Conservation (phyloP, 2,888 invertebrate genomes). For the Cryptocheilus praepositus region DNA sequence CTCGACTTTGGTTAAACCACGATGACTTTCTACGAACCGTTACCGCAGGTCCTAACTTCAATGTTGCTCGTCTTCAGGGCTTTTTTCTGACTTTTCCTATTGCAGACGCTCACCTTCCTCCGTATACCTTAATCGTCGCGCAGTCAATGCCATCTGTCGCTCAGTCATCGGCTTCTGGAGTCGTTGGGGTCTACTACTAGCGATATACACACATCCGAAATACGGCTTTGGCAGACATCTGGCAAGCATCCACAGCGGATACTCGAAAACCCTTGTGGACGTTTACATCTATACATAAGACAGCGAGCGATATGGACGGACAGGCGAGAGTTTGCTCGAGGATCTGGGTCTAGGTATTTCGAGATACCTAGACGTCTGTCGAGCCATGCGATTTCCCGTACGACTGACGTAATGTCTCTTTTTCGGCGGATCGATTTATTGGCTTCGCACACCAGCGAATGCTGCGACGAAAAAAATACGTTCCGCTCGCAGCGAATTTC, state of each 20-base stretch:
- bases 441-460: conserved; percentile 12
- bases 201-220: conserved; percentile 41
- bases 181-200: conserved; percentile 31
- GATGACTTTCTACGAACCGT: too few relatives aligned
- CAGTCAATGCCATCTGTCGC: conserved; percentile 53
- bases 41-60: too few relatives aligned
- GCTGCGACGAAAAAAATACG: conserved; percentile 19
- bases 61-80: neutral
- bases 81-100: conserved; percentile 2
- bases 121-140: conserved; percentile 21
- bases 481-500: conserved; percentile 7
- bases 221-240: conserved; percentile 59
- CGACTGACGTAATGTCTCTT: conserved; percentile 31
- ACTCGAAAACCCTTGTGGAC: conserved; percentile 47
- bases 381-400: conserved; percentile 21
- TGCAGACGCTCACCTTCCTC: conserved; percentile 19
- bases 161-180: conserved; percentile 49
- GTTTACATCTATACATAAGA: conserved; percentile 39
- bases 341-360: conserved; percentile 53
- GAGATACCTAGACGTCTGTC: conserved; percentile 38
- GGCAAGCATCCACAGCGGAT: conserved; percentile 62
- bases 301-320: conserved; percentile 24
- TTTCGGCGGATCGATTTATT: conserved; percentile 24
- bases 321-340: conserved; percentile 23
- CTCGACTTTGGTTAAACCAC: too few relatives aligned